A percentile compares a stretch with the other conserved stretches of the same genome.
phyloP scores from a whole-genome alignment of 2,797 vertebrate species.

The Acrossocheilus fasciatus region DNA sequence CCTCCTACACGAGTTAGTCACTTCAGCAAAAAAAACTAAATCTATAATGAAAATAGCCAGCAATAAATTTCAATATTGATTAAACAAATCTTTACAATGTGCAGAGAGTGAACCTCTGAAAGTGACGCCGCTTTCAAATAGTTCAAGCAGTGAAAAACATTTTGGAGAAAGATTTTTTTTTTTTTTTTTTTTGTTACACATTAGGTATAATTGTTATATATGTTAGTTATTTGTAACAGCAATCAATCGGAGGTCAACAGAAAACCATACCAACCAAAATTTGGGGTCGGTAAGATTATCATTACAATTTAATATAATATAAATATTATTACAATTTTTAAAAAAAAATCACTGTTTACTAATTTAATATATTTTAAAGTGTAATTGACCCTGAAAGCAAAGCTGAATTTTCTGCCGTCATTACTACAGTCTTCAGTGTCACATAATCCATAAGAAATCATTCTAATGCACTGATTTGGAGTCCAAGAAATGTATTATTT shows the following conservation, averaged over 20 bases:
- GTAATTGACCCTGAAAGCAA: neutral
- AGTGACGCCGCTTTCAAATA: neutral
- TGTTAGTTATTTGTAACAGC: neutral
- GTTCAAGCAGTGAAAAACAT: neutral
- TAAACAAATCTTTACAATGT: neutral
- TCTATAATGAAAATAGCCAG: neutral
- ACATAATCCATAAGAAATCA: neutral
- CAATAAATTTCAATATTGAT: neutral
- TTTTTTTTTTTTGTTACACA: neutral
- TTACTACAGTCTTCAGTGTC: neutral
- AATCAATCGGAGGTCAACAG: no score
- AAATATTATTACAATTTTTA: neutral
- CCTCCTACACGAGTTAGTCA: neutral
- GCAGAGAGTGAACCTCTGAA: neutral
- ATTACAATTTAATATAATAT: no score
- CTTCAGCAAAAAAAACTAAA: neutral
- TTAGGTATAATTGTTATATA: no score
- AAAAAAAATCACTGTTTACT: neutral
- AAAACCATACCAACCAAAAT: neutral
- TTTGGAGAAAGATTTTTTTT: neutral
- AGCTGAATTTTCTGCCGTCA: neutral
- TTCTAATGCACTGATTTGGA: neutral
- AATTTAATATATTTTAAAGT: no score
- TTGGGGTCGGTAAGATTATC: no score
- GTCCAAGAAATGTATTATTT: neutral